phyloP scores from a whole-genome alignment of 2,797 vertebrate genomes.

The Acanthurus lineatus region DNA sequence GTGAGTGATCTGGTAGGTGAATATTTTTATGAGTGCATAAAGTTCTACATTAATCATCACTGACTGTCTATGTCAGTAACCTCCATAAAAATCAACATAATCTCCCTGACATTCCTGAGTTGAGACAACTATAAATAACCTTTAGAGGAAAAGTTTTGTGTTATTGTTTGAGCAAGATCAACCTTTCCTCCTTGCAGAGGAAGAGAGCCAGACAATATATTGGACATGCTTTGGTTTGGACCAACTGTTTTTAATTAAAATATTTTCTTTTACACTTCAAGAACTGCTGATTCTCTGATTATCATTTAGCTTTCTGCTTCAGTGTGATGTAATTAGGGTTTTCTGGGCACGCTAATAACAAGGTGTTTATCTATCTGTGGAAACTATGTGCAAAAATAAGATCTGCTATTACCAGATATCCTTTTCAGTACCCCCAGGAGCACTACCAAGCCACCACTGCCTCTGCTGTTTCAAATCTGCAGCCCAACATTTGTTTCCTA shows the following conservation, averaged over 20 bases:
- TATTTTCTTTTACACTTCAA: slow-evolving; percentile 36
- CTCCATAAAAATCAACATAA: neutral
- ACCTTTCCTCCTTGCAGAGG: neutral
- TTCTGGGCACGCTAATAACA: slow-evolving; percentile 25
- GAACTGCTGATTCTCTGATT: slow-evolving; percentile 38
- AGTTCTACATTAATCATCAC: neutral
- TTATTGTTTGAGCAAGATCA: slow-evolving; percentile 5
- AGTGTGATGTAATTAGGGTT: slow-evolving; percentile 46
- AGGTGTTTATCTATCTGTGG: slow-evolving; percentile 68
- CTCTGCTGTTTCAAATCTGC: slow-evolving; percentile 76
- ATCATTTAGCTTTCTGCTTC: slow-evolving; percentile 42
- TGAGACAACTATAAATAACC: slow-evolving; percentile 2
- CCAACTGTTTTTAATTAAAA: slow-evolving; percentile 24
- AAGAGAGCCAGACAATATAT: neutral
- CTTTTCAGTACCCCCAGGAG: slow-evolving; percentile 71
- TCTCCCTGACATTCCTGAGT: slow-evolving; percentile 2
- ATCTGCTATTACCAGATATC: slow-evolving; percentile 74
- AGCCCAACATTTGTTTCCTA: slow-evolving; percentile 81
- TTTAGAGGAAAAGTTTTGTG: slow-evolving; percentile 8
- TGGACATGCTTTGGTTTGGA: slow-evolving; percentile 31
- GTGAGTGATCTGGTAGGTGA: slow-evolving; percentile 86
- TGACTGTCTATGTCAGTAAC: neutral
- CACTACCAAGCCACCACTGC: slow-evolving; percentile 40
- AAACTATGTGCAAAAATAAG: slow-evolving; percentile 70
- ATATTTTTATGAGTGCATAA: slow-evolving; percentile 23